Evolutionary conservation across 2,888 invertebrate species (phyloP).

Genomic region (Cheilosia vernalis): DNA sequence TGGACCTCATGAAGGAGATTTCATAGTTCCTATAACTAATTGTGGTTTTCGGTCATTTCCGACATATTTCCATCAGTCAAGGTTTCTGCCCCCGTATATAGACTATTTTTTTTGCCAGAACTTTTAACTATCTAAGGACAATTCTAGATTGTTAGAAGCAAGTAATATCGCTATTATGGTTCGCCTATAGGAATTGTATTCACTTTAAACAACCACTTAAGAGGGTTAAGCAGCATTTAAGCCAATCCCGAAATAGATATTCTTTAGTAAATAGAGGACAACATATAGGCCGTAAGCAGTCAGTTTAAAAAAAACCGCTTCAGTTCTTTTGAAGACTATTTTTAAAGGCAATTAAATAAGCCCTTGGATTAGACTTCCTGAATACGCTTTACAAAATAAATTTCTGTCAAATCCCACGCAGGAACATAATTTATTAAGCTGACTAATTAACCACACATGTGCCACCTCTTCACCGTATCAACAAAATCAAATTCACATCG

Average conservation of each 20-base stretch:
- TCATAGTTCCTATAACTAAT: too few relatives aligned
- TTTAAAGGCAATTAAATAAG: not conserved
- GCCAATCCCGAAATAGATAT: too few relatives aligned
- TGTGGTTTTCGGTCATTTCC: too few relatives aligned
- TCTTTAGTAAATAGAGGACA: not conserved
- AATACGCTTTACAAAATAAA: not conserved
- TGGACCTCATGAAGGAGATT: too few relatives aligned
- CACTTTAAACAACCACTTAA: not conserved
- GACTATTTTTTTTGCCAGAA: too few relatives aligned
- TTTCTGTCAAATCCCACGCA: not conserved
- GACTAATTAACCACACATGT: not conserved
- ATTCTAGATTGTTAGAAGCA: too few relatives aligned
- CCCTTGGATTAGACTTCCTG: not conserved
- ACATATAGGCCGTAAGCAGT: not conserved
- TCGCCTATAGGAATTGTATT: too few relatives aligned
- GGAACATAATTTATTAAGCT: not conserved
- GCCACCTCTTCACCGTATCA: not conserved
- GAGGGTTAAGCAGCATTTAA: too few relatives aligned
- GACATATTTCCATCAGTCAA: too few relatives aligned
- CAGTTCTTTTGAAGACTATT: not conserved
- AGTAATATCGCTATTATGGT: too few relatives aligned
- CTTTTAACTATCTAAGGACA: too few relatives aligned
- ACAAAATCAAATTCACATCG: not conserved
- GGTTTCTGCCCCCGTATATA: too few relatives aligned
- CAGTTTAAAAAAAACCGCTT: not conserved